Evolutionary conservation across 2,888 invertebrate species (phyloP).

Genomic region (Tholera decimalis): DNA sequence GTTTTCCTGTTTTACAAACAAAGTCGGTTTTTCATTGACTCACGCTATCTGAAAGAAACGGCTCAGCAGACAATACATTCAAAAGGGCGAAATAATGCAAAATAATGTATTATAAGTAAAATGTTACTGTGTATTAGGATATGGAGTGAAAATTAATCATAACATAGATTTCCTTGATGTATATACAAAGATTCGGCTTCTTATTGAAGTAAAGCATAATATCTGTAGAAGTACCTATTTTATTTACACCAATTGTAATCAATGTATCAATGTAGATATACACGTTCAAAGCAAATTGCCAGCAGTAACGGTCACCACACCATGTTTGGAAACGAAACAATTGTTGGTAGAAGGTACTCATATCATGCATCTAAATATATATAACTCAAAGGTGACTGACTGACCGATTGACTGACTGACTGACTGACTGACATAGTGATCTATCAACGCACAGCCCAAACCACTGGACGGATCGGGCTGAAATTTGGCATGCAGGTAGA

Average conservation of each 20-base stretch:
- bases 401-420: too few species aligned
- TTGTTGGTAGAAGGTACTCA: constrained; percentile 17
- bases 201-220: not conserved
- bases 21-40: constrained; percentile 15
- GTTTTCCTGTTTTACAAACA: constrained; percentile 16
- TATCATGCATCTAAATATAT: too few species aligned
- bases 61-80: constrained; percentile 19
- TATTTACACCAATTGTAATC: not conserved
- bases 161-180: not conserved
- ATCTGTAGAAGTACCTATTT: not conserved
- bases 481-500: too few species aligned
- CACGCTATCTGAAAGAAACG: constrained; percentile 5
- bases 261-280: too few species aligned
- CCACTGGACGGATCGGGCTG: too few species aligned
- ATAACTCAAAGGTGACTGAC: too few species aligned
- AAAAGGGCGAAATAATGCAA: constrained; percentile 1
- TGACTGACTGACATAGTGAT: too few species aligned
- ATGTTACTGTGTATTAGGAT: constrained; percentile 22
- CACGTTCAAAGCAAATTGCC: constrained; percentile 21
- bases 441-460: too few species aligned
- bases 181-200: constrained; percentile 14
- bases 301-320: constrained; percentile 38
- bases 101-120: constrained; percentile 1
- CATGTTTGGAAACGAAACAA: constrained; percentile 32
- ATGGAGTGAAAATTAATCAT: constrained; percentile 22